Percentiles rank a stretch among this genome's conserved stretches.
phyloP scores from a whole-genome alignment of 2,888 invertebrate genomes.

The Eudemis profundana region DNA sequence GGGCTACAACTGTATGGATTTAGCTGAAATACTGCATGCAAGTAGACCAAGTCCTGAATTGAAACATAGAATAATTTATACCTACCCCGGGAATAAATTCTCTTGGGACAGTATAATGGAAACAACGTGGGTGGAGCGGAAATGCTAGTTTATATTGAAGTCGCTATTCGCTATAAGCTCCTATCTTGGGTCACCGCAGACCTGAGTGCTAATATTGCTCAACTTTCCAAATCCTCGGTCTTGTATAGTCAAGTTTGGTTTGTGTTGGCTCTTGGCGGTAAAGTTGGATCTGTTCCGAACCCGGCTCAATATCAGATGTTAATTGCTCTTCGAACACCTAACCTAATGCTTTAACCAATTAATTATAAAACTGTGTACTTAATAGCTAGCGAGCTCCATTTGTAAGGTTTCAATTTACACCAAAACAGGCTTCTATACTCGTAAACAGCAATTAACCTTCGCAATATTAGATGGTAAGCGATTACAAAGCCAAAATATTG shows the following conservation, averaged over 20 bases:
- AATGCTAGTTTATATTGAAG: too few species aligned
- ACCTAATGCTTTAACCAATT: slow-evolving; percentile 25
- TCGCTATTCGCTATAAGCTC: background rate
- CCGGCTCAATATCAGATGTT: slow-evolving; percentile 38
- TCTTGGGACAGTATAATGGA: too few species aligned
- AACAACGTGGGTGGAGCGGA: too few species aligned
- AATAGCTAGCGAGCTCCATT: background rate
- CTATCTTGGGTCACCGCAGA: background rate
- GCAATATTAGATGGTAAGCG: too few species aligned
- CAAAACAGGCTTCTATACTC: too few species aligned
- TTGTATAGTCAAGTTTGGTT: slow-evolving; percentile 37
- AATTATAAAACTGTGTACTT: slow-evolving; percentile 1
- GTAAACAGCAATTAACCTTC: too few species aligned
- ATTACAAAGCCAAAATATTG: too few species aligned
- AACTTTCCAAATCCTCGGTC: slow-evolving; percentile 44
- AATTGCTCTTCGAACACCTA: slow-evolving; percentile 32
- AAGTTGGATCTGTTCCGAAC: slow-evolving; percentile 31
- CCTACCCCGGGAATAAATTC: too few species aligned
- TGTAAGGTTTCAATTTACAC: background rate
- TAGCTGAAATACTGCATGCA: too few species aligned
- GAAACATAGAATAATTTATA: too few species aligned
- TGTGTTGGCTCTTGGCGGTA: slow-evolving; percentile 32
- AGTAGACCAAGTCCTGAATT: too few species aligned
- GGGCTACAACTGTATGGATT: too few species aligned
- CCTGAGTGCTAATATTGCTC: slow-evolving; percentile 39